Percentiles rank a stretch among this genome's conserved stretches.
These are phyloP conservation scores for Ibycter americanus DNA, from an alignment of 2,797 vertebrate species.

Conservation along the genomic window DNA sequence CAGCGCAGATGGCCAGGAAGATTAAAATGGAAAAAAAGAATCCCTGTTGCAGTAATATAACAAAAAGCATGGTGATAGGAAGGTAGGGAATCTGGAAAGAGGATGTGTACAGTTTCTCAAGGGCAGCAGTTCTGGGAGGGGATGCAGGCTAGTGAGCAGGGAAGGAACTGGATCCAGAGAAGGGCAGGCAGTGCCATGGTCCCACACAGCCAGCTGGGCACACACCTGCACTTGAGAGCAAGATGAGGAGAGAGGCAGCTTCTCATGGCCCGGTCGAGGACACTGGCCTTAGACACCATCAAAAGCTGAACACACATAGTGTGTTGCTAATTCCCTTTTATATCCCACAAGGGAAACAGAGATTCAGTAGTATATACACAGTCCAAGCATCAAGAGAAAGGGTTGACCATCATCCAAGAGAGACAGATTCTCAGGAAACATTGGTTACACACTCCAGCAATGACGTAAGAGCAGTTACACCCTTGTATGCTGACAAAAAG, in stretches of 20 bases:
- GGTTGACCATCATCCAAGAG: neutral
- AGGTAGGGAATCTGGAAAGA: neutral
- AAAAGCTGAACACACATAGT: neutral
- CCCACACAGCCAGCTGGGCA: accelerated
- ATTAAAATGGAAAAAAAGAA: neutral
- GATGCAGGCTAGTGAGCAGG: neutral
- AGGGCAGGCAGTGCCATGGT: neutral
- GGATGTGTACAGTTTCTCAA: neutral
- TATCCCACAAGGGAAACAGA: neutral
- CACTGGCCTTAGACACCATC: neutral
- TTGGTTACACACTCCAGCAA: neutral
- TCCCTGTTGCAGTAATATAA: neutral
- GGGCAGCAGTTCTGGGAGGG: neutral
- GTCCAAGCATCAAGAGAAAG: neutral
- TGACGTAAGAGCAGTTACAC: neutral
- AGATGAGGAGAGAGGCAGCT: neutral
- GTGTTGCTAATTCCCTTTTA: neutral
- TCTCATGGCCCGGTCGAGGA: neutral
- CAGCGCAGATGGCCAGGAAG: neutral
- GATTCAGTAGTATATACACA: neutral
- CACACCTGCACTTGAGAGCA: neutral
- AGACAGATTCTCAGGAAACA: neutral
- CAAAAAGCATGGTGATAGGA: neutral
- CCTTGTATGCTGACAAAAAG: neutral
- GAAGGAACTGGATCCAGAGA: neutral